Evolutionary conservation across 1,140 invertebrate genomes (phyloP).

Genomic region (Pemphigus obesinymphae): DNA sequence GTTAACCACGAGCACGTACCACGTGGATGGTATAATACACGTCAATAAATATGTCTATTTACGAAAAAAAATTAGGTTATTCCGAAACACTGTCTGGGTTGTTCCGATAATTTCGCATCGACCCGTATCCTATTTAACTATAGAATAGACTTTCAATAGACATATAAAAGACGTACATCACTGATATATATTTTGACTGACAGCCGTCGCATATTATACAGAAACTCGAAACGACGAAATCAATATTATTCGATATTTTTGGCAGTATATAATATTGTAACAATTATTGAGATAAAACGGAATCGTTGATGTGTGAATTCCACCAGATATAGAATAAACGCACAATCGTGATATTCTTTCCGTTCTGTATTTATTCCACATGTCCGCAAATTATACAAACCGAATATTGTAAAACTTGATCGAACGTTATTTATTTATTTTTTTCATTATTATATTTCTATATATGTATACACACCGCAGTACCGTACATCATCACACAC

Average conservation of each 20-base stretch:
- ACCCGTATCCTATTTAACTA: background rate
- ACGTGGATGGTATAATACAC: background rate
- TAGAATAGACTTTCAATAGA: no score
- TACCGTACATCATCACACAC: background rate
- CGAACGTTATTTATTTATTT: background rate
- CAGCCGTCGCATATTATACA: background rate
- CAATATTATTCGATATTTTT: background rate
- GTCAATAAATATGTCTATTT: background rate
- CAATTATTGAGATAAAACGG: background rate
- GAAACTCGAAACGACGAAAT: constrained; percentile 5
- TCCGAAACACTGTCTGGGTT: background rate
- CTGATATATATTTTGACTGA: background rate
- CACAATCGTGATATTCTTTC: background rate
- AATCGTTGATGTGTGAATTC: background rate
- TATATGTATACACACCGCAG: background rate
- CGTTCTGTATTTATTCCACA: background rate
- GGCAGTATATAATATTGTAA: background rate
- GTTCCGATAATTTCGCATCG: background rate
- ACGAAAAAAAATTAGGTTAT: background rate
- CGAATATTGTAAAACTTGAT: background rate
- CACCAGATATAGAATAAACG: no score
- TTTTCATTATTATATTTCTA: background rate
- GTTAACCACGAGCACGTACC: background rate
- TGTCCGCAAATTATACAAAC: background rate
- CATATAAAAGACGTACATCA: no score